Evolutionary conservation across 2,797 vertebrate species (phyloP).

Genomic region (Anabas testudineus): DNA sequence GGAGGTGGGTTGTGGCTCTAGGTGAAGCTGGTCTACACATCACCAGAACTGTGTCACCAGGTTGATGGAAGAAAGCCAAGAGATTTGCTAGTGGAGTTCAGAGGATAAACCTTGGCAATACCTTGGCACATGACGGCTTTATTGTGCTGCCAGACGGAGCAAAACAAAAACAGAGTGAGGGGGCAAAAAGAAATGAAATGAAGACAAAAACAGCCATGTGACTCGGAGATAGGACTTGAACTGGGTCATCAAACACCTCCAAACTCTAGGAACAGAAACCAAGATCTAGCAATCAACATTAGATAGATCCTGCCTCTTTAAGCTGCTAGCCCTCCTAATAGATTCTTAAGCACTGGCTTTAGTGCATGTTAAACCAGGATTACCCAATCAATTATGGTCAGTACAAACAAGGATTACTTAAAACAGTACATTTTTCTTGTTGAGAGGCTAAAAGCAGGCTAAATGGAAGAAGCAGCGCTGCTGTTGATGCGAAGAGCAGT

Average conservation of each 20-base stretch:
- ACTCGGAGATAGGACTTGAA: constrained; percentile 27
- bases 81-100: constrained; percentile 69
- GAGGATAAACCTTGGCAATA: constrained; percentile 56
- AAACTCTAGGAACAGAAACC: constrained; percentile 65
- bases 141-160: constrained; percentile 24
- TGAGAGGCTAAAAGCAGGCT: constrained; percentile 82
- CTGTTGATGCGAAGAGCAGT: constrained; percentile 71
- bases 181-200: background rate
- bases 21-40: constrained; percentile 53
- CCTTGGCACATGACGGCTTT: constrained; percentile 47
- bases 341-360: constrained; percentile 91
- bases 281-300: constrained; percentile 77
- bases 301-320: constrained; percentile 86
- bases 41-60: constrained; percentile 72
- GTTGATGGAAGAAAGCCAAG: constrained; percentile 70
- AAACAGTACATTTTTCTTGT: constrained; percentile 90
- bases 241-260: constrained; percentile 57
- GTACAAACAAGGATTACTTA: constrained; percentile 91
- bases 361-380: constrained; percentile 92
- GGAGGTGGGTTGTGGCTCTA: constrained; percentile 49
- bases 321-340: constrained; percentile 87
- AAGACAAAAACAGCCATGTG: background rate
- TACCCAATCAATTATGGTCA: constrained; percentile 90
- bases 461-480: constrained; percentile 73
- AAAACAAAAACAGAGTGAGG: constrained; percentile 18